These are phyloP conservation scores for Phortica okadai DNA, from an alignment of 2,888 invertebrate genomes.

Conservation along the genomic window DNA sequence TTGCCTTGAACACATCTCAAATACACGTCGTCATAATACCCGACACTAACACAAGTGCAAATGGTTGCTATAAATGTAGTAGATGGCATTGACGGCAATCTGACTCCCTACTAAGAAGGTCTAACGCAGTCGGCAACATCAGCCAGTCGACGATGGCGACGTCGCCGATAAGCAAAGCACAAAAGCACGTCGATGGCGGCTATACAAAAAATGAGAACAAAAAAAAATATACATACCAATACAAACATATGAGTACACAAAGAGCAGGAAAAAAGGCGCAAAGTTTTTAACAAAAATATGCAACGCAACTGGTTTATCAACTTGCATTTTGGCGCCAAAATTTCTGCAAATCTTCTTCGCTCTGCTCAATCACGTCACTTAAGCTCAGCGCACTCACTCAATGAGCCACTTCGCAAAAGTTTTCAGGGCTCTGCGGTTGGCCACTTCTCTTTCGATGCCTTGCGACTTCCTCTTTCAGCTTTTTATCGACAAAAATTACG, in stretches of 20 bases:
- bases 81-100: not conserved
- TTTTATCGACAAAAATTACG: slow-evolving; percentile 67
- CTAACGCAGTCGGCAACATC: slow-evolving; percentile 46
- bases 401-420: slow-evolving; percentile 44
- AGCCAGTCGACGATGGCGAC: slow-evolving; percentile 39
- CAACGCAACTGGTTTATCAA: slow-evolving; percentile 70
- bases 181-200: slow-evolving; percentile 18
- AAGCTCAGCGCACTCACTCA: slow-evolving; percentile 45
- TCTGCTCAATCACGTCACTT: not conserved
- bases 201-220: slow-evolving; percentile 16
- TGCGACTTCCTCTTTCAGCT: not conserved
- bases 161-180: slow-evolving; percentile 58
- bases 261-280: slow-evolving; percentile 56
- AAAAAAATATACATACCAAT: not conserved
- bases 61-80: slow-evolving; percentile 33
- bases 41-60: slow-evolving; percentile 22
- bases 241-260: slow-evolving; percentile 17
- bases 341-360: slow-evolving; percentile 68
- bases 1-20: not conserved
- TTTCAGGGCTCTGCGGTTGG: slow-evolving; percentile 42
- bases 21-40: not conserved
- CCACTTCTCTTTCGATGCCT: not conserved
- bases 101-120: slow-evolving; percentile 59
- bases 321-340: slow-evolving; percentile 74
- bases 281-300: slow-evolving; percentile 58